Evolutionary conservation across 1,140 invertebrate species (phyloP).

Genomic region (Drosophila kepulauana): DNA sequence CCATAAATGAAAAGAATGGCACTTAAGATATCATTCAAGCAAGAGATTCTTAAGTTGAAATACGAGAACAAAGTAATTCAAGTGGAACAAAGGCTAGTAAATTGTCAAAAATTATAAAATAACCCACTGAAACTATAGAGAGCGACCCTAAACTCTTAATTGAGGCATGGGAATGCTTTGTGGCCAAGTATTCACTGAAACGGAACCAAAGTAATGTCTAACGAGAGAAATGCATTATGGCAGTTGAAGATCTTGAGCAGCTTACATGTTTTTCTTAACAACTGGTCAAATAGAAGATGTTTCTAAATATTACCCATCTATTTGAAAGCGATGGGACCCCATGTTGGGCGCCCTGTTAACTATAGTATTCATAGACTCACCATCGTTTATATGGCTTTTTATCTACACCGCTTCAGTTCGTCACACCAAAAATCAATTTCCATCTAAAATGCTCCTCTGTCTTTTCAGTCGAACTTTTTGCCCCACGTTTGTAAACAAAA

Average conservation of each 20-base stretch:
- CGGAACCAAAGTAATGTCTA: slow-evolving; percentile 2
- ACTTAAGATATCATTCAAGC: slow-evolving; percentile 39
- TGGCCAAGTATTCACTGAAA: neutral
- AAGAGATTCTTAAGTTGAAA: slow-evolving; percentile 34
- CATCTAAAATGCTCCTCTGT: slow-evolving; percentile 60
- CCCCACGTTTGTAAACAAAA: slow-evolving; percentile 78
- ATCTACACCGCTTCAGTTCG: slow-evolving; percentile 60
- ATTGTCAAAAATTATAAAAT: slow-evolving; percentile 36
- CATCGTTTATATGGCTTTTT: slow-evolving; percentile 16
- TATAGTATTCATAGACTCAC: neutral
- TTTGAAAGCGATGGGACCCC: neutral
- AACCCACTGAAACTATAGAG: neutral
- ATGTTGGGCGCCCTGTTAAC: slow-evolving; percentile 10
- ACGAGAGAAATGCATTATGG: neutral
- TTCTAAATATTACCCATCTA: neutral
- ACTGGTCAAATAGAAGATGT: neutral
- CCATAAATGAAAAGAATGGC: neutral
- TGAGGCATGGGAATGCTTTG: slow-evolving; percentile 15
- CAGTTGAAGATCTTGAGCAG: neutral
- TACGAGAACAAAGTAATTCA: slow-evolving; percentile 28
- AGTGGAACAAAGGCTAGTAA: slow-evolving; percentile 39
- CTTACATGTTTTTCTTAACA: neutral
- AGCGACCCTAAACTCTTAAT: slow-evolving; percentile 18
- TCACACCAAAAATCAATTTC: slow-evolving; percentile 79
- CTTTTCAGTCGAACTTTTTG: slow-evolving; percentile 60